Base-by-base conservation (phyloP, 2,113 vertebrate genomes). In the Dipodomys spectabilis region DNA sequence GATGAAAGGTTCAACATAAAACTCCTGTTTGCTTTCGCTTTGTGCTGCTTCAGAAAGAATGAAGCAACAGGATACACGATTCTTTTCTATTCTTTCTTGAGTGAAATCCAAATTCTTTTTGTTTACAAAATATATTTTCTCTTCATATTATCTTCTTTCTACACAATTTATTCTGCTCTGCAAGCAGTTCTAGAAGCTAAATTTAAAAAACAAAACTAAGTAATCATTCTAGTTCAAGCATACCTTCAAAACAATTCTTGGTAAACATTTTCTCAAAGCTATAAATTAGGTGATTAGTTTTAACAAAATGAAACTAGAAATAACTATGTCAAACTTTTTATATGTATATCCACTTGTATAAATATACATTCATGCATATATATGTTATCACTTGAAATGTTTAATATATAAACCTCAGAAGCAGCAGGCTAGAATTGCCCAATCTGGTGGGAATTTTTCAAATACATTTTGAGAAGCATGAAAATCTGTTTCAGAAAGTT, bases 401-500 rank as follows among this genome's bases (percentile, higher is more conserved):
- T 1, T 28, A n/a, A 84, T 35, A 83, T 15, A 71, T 28, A 82
- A 64, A 93, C 49, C 65, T 91, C 4, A 82, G 32, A 84, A 78
- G 35, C 15, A 79, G 32, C 9, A 79, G 45, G 22, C 64, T 69
- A 62, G 7, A 65, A 75, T 62, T 82, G 9, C 19, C 62, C 18
- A 11, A 30, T 67, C 6, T 57, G 49, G 69, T 79, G 32, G 67
- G 62, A 89, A 86, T 28, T 96, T 94, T 82, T 93, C 86, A 92
- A 91, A 93, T 30, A 45, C 53, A 80, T 80, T 77, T 74, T 68
- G 64, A 93, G 60, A 92, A 69, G 88, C 35, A 25, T 39, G 87
- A 82, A 96, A 92, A 72, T 27, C 53, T 89, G 57, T 85, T 91
- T 97, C 45, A 87, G 45, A 93, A 95, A 94, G 32, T 35, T 84